Conservation (phyloP, 23 tunicate genomes). For the Styela clava region DNA sequence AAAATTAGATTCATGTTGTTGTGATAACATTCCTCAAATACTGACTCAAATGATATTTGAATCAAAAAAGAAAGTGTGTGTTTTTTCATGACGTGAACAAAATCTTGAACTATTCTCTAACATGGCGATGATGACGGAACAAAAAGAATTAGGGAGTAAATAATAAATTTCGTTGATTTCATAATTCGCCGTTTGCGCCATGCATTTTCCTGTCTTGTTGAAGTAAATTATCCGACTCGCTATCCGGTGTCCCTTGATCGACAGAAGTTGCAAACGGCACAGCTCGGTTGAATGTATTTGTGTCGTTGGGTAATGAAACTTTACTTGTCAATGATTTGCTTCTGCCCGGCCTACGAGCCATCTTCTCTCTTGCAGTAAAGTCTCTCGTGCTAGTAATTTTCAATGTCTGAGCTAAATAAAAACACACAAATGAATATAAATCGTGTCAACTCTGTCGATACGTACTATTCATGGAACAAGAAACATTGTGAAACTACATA, state of each 20-base stretch:
- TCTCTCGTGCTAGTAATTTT: slow-evolving; percentile 25
- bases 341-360: slow-evolving; percentile 5
- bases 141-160: no score
- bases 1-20: no score
- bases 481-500: no score
- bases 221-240: neutral
- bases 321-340: slow-evolving; percentile 46
- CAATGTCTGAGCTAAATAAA: slow-evolving; percentile 6
- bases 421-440: slow-evolving; percentile 1
- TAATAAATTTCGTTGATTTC: no score
- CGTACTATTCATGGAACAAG: slow-evolving; percentile 6
- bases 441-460: slow-evolving; percentile 1
- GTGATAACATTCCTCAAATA: no score
- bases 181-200: no score
- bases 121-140: no score
- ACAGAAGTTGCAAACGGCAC: neutral
- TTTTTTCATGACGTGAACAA: no score
- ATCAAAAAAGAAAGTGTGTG: no score
- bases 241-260: neutral
- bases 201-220: neutral
- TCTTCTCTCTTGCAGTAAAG: slow-evolving; percentile 59
- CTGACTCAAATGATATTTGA: no score
- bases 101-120: no score
- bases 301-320: slow-evolving; percentile 63
- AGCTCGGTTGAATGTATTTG: neutral